phyloP scores from a whole-genome alignment of 2,113 vertebrate species.

The Nannospalax galili region DNA sequence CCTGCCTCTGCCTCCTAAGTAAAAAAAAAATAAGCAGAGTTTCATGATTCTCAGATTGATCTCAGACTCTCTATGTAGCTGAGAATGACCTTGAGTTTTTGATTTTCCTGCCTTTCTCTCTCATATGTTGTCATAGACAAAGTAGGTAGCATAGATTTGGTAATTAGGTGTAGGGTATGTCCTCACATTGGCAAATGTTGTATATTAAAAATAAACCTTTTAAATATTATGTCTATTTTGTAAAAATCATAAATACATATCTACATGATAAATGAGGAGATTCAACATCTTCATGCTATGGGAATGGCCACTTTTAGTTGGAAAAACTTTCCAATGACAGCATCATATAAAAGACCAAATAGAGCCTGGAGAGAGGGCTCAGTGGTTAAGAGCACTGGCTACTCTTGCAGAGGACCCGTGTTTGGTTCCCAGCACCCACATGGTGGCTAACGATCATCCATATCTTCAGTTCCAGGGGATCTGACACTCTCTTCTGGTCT shows the following conservation, averaged over 20 bases:
- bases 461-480: too few relatives aligned
- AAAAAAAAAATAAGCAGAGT: too few relatives aligned
- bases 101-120: background rate
- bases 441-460: too few relatives aligned
- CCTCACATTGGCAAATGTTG: background rate
- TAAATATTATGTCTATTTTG: background rate
- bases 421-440: too few relatives aligned
- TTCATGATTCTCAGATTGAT: background rate
- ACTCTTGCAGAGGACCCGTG: too few relatives aligned
- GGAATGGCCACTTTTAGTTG: too few relatives aligned
- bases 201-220: constrained; percentile 6
- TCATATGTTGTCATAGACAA: background rate
- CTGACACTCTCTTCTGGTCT: too few relatives aligned
- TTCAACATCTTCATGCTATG: background rate
- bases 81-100: background rate
- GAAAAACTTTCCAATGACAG: background rate
- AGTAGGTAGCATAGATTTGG: background rate
- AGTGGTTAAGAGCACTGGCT: too few relatives aligned
- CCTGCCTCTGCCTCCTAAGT: too few relatives aligned
- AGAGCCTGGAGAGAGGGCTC: too few relatives aligned
- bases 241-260: background rate
- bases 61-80: background rate
- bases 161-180: background rate
- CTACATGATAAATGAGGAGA: constrained; percentile 19
- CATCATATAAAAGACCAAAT: too few relatives aligned